Evolutionary conservation across 2,888 invertebrate species (phyloP), one percentile per base, ranked within the genome.

Genomic region (Sphaerophoria rueppellii): DNA sequence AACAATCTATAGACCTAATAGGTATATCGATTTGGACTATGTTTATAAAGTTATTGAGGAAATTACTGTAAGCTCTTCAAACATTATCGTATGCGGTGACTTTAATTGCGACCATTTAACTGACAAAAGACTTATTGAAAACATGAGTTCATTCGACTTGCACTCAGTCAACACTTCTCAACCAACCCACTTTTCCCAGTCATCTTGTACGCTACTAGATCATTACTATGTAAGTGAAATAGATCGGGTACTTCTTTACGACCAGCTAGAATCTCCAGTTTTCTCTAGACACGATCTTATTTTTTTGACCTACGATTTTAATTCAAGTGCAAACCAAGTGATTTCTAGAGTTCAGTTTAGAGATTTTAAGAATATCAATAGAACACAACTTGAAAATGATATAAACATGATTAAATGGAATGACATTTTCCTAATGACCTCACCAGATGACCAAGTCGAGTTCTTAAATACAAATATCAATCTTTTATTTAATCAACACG

Each of bases 271-370:
- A 16, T 35, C 37, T 35, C 52, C 52, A 37, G 52, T 50, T 11
- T 65, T 65, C 14, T 50, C 52, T 9, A 65, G 35, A 35, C 65
- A 65, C 24, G 65, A 65, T 14, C 16, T 52, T n/a, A 52, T 50
- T 1, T 65, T 65, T 16, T 16, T 65, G 14, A 65, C 63, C n/a
- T 65, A n/a, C n/a, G n/a, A 65, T 14, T 60, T 48, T 48, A 48
- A 48, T 4, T n/a, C 48, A n/a, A n/a, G 9, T 48, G 48, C n/a
- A n/a, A n/a, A 11, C 11, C 48, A 48, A 48, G 9, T 4, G n/a
- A 9, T 12, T 6, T 37, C 37, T 48, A 48, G 2, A 48, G 6
- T 48, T 48, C 48, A 48, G 48, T 48, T 48, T 48, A 48, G 48
- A n/a, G 48, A 48, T n/a, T 48, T 48, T n/a, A n/a, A n/a, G n/a